A percentile compares a stretch with the other conserved stretches of the same genome.
Conservation (phyloP, 35 echinoderm and acorn worm genomes). For the Apostichopus parvimensis region DNA sequence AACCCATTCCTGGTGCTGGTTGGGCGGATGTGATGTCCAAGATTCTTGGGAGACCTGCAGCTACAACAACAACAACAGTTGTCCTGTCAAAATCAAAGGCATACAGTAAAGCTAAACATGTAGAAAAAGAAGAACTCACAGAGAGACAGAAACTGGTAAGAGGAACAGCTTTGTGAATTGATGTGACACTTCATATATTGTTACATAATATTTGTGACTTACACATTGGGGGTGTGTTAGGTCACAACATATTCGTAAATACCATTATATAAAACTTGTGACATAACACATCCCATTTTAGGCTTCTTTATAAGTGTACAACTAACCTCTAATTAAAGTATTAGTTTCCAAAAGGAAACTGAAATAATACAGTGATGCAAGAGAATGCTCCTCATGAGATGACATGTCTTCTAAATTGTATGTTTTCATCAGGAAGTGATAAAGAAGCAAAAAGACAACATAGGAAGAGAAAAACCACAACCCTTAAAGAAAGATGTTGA, state of each 20-base stretch:
- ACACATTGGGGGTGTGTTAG: too few species aligned
- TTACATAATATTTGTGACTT: too few species aligned
- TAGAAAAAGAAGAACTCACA: slow-evolving; percentile 37
- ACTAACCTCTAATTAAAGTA: too few species aligned
- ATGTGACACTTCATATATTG: too few species aligned
- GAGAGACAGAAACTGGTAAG: slow-evolving; percentile 19
- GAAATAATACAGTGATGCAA: too few species aligned
- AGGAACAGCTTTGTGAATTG: background rate
- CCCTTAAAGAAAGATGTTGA: slow-evolving; percentile 44
- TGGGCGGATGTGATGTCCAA: slow-evolving; percentile 56
- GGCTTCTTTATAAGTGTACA: too few species aligned
- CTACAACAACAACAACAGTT: background rate
- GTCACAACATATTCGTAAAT: too few species aligned
- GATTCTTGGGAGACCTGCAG: slow-evolving; percentile 43
- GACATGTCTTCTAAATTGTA: background rate
- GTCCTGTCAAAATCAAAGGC: slow-evolving; percentile 41
- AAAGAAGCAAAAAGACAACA: slow-evolving; percentile 9
- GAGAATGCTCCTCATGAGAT: too few species aligned
- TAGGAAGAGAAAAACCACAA: slow-evolving; percentile 42
- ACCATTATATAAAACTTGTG: too few species aligned
- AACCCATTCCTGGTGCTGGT: slow-evolving; percentile 42
- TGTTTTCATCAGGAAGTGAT: background rate
- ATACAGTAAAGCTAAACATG: slow-evolving; percentile 46
- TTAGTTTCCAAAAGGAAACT: too few species aligned
- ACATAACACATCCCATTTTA: too few species aligned